Evolutionary conservation across 1,140 invertebrate species (phyloP).

Genomic region (Camponotus pennsylvanicus): DNA sequence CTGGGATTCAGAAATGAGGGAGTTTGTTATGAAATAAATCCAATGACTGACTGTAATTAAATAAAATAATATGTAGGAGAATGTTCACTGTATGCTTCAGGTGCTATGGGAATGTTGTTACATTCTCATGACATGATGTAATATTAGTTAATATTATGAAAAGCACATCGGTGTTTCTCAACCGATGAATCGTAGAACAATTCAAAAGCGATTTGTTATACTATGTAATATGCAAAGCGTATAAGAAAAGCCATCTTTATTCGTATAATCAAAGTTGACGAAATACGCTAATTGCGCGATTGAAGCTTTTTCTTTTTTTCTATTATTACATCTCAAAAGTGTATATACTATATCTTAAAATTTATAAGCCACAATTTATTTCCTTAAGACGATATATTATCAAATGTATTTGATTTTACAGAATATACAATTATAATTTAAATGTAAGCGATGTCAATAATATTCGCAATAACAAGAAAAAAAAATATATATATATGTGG

Average conservation of each 20-base stretch:
- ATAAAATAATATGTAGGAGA: slow-evolving; percentile 79
- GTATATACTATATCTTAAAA: slow-evolving; percentile 54
- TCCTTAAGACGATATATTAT: slow-evolving; percentile 33
- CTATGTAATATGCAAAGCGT: slow-evolving; percentile 39
- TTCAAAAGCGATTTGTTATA: slow-evolving; percentile 50
- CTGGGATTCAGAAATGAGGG: slow-evolving; percentile 73
- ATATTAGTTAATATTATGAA: slow-evolving; percentile 73
- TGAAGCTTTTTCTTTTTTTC: slow-evolving; percentile 31
- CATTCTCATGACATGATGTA: slow-evolving; percentile 76
- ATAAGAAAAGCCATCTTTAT: slow-evolving; percentile 65
- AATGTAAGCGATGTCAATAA: slow-evolving; percentile 45
- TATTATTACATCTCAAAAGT: not conserved
- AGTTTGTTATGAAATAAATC: slow-evolving; percentile 82
- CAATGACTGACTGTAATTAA: slow-evolving; percentile 82
- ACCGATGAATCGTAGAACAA: slow-evolving; percentile 60
- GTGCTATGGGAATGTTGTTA: slow-evolving; percentile 78
- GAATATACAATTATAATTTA: slow-evolving; percentile 30
- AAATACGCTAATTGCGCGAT: slow-evolving; percentile 47
- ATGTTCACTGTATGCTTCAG: slow-evolving; percentile 84
- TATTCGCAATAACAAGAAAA: slow-evolving; percentile 57
- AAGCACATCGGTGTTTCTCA: slow-evolving; percentile 78
- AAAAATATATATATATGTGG: slow-evolving; percentile 32
- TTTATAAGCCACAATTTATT: slow-evolving; percentile 37
- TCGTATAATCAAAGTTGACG: slow-evolving; percentile 68
- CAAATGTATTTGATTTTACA: slow-evolving; percentile 45